Conservation (phyloP, 2,113 vertebrate genomes). For the Forbesichthys papilliferus region DNA sequence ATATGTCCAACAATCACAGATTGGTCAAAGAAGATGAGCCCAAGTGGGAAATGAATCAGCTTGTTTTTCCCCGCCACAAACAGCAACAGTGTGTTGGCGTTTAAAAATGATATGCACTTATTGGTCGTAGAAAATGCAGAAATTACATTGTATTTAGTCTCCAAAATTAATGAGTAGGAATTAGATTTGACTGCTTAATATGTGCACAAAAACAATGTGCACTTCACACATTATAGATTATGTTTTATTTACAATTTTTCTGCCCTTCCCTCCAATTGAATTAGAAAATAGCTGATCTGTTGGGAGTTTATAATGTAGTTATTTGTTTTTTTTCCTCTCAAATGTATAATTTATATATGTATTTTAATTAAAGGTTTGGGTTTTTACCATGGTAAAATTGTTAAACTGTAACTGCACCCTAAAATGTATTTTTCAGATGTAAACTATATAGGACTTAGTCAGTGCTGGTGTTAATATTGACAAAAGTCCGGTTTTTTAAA, state of each 20-base stretch:
- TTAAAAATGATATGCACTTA: conserved; percentile 19
- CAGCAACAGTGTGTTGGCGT: background rate
- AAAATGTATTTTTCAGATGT: no score
- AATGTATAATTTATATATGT: conserved; percentile 7
- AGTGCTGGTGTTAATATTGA: no score
- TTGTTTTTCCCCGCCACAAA: background rate
- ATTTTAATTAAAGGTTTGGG: conserved; percentile 10
- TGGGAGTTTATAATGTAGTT: conserved; percentile 1
- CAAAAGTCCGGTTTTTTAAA: no score
- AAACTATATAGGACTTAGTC: no score
- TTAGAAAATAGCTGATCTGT: background rate
- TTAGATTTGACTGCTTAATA: conserved; percentile 43
- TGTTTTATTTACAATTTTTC: background rate
- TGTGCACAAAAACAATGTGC: conserved; percentile 29
- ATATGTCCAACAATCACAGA: conserved; percentile 1
- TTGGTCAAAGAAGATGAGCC: background rate
- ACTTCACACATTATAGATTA: conserved; percentile 36
- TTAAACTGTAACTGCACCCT: background rate
- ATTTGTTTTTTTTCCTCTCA: conserved; percentile 1
- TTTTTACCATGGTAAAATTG: conserved; percentile 1
- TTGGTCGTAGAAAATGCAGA: conserved; percentile 51
- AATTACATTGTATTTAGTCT: conserved; percentile 28
- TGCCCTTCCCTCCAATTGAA: no score
- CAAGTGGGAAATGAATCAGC: background rate
- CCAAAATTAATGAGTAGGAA: conserved; percentile 7